Base-by-base conservation (phyloP, 2,888 invertebrate genomes). In the Eurois occulta region DNA sequence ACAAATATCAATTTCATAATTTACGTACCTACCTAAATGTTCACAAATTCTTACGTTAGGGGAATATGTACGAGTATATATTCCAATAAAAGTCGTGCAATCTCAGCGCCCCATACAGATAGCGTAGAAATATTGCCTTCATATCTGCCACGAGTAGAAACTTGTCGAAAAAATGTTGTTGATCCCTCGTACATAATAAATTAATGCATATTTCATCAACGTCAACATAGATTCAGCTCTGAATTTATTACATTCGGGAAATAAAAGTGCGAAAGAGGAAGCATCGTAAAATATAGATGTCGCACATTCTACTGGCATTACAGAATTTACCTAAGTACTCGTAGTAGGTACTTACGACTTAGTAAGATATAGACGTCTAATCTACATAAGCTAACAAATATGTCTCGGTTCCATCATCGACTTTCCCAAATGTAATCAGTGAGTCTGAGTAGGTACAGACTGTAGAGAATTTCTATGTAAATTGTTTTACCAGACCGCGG, bases 111-210 rank as follows among this genome's bases (percentile, higher is more conserved):
- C 92, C 92, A 91, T 90, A 81, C 83, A 92, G 94, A 94, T 93
- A 94, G 91, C 89, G 91, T 78, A 91, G 90, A 95, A 91, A 94
- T 95, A 95, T 95, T 93, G 92, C 94, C 91, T 89, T 92, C 93
- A 92, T 94, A 94, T 94, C 92, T 89, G 89, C 90, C 88, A 90
- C 88, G 92, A 91, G 91, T 91, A 86, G 91, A 93, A 94, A 94
- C 94, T 94, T 94, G 92, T 90, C 89, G 93, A 91, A 91, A 94
- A 93, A 94, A 94, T 93, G 89, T 93, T 92, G 91, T 93, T 91
- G 91, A 93, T 92, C 91, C 92, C 89, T 91, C 91, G 86, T 91
- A 87, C 87, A 90, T 92, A 92, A 92, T 92, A 91, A 90, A 90
- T 90, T 91, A 91, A 94, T 93, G 94, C 92, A 93, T 93, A 94